These are phyloP conservation scores for Eueremaeus valkanovi DNA, from an alignment of 2,888 invertebrate genomes.

Conservation along the genomic window DNA sequence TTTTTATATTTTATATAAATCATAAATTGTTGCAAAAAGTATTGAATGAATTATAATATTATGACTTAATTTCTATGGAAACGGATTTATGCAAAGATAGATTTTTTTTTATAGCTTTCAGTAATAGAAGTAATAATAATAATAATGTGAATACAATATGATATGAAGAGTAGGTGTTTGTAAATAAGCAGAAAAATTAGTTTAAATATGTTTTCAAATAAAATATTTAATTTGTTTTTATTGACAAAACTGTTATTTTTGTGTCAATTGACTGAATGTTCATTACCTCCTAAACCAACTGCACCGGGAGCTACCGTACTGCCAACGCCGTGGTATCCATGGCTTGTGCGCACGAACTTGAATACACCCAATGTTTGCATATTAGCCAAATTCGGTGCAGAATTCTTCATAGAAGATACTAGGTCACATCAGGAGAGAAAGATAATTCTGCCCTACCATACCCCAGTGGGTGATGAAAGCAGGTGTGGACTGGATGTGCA, in stretches of 20 bases:
- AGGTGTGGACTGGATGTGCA: neutral
- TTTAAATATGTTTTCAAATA: neutral
- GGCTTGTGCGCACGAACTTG: neutral
- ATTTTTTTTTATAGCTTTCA: neutral
- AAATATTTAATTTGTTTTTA: neutral
- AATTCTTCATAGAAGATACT: neutral
- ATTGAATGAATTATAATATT: no score
- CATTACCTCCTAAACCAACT: neutral
- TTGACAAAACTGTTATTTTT: neutral
- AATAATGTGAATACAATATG: no score
- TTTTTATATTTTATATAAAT: no score
- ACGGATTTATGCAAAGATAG: no score
- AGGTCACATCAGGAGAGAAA: neutral
- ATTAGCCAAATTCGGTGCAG: conserved; percentile 2
- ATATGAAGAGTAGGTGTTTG: neutral
- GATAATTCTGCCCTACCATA: neutral
- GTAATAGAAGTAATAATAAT: no score
- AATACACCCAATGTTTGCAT: neutral
- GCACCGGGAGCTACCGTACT: neutral
- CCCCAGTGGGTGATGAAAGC: neutral
- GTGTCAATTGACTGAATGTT: neutral
- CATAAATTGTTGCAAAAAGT: no score
- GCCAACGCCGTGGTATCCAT: neutral
- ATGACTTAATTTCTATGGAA: no score
- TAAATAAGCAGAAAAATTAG: neutral